These are phyloP conservation scores for Argyrosomus regius DNA, from an alignment of 2,797 vertebrate species.

Conservation along the genomic window DNA sequence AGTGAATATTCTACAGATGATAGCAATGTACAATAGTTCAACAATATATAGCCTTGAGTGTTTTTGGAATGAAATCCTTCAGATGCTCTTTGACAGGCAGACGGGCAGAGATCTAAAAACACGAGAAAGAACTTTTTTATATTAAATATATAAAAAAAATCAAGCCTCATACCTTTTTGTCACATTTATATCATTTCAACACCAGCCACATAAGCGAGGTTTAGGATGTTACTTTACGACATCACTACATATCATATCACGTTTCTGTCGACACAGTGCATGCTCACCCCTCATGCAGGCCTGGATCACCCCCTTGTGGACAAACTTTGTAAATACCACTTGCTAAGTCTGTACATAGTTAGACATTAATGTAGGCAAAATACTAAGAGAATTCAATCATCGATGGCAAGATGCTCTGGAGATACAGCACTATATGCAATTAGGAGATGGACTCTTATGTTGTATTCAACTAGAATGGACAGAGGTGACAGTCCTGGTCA, in stretches of 20 bases:
- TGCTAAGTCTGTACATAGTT: conserved; percentile 84
- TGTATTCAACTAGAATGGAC: conserved; percentile 65
- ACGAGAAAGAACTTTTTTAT: conserved; percentile 43
- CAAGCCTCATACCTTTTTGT: conserved; percentile 58
- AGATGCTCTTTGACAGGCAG: conserved; percentile 44
- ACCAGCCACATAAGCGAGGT: conserved; percentile 80
- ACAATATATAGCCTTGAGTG: conserved; percentile 10
- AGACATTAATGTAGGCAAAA: conserved; percentile 78
- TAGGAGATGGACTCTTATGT: conserved; percentile 75
- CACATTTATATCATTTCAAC: conserved; percentile 72
- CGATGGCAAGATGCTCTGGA: conserved; percentile 77
- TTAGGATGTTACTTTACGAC: conserved; percentile 65
- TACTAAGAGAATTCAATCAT: conserved; percentile 78
- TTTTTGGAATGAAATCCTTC: conserved; percentile 48
- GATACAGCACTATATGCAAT: conserved; percentile 83
- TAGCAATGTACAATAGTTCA: conserved; percentile 50
- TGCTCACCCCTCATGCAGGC: conserved; percentile 70
- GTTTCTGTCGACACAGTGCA: conserved; percentile 65
- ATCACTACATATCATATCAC: conserved; percentile 77
- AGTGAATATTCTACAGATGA: conserved; percentile 46
- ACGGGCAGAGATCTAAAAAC: conserved; percentile 12
- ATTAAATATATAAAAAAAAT: conserved; percentile 26
- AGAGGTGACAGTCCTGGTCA: conserved; percentile 47
- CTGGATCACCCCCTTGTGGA: conserved; percentile 85
- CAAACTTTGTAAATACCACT: conserved; percentile 88